These are phyloP conservation scores for Ochropleura leucogaster DNA, from an alignment of 2,888 invertebrate genomes.

Conservation along the genomic window DNA sequence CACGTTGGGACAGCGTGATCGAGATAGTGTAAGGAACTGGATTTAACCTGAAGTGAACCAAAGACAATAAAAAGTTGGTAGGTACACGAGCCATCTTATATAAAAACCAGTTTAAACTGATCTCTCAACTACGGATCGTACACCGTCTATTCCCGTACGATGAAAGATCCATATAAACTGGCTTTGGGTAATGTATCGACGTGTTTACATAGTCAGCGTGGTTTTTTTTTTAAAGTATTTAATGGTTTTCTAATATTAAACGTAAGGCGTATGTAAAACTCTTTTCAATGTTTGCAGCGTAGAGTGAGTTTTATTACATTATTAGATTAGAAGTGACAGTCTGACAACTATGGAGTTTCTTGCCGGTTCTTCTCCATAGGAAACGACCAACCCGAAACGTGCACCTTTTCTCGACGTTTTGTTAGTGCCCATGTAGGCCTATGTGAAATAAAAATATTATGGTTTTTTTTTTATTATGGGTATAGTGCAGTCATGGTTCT, in stretches of 20 bases:
- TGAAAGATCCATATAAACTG: too few species aligned
- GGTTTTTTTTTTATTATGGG: too few species aligned
- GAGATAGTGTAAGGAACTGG: neutral
- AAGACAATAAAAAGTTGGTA: neutral
- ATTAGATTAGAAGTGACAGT: neutral
- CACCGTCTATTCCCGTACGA: too few species aligned
- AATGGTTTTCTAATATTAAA: neutral
- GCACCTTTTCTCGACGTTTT: too few species aligned
- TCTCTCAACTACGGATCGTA: too few species aligned
- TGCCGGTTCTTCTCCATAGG: too few species aligned
- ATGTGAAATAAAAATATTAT: too few species aligned
- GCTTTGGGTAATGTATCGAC: too few species aligned
- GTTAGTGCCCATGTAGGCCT: too few species aligned
- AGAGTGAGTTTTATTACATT: neutral
- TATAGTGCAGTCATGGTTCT: too few species aligned
- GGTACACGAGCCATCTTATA: neutral
- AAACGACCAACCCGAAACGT: too few species aligned
- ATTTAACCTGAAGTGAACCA: conserved; percentile 30
- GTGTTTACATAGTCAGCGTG: neutral
- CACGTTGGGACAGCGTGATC: conserved; percentile 27
- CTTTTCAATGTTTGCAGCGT: neutral
- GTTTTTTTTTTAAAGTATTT: neutral
- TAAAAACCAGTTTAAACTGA: too few species aligned
- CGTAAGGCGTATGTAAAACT: neutral
- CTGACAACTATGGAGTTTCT: neutral